These are phyloP conservation scores for Macrosiphum euphorbiae DNA, from an alignment of 2,888 invertebrate genomes.

Conservation along the genomic window DNA sequence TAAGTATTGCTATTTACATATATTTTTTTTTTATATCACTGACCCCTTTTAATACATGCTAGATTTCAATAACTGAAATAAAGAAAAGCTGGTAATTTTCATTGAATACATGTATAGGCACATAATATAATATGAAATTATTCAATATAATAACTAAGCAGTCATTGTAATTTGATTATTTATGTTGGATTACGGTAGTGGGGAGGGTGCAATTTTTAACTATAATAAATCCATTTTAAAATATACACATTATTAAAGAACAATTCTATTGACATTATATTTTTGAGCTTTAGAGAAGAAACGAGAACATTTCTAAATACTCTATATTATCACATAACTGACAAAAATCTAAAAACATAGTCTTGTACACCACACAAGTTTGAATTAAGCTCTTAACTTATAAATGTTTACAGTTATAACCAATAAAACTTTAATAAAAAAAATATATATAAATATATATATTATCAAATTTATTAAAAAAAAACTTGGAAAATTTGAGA, in stretches of 20 bases:
- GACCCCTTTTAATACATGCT: neutral
- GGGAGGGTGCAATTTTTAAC: neutral
- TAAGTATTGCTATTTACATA: neutral
- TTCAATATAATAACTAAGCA: neutral
- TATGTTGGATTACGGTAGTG: neutral
- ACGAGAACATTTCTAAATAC: neutral
- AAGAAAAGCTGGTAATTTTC: neutral
- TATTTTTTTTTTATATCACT: neutral
- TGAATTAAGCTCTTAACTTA: slow-evolving; percentile 37
- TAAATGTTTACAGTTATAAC: slow-evolving; percentile 1
- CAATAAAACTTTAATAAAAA: neutral
- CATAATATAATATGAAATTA: neutral
- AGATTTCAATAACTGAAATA: neutral
- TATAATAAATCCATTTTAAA: neutral
- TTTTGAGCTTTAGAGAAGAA: slow-evolving; percentile 44
- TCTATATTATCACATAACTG: neutral
- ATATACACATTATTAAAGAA: neutral
- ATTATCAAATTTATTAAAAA: slow-evolving; percentile 6
- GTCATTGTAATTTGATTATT: neutral
- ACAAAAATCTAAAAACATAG: slow-evolving; percentile 13
- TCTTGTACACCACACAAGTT: neutral
- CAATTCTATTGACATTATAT: neutral
- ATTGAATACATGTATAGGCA: neutral
- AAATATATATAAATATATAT: slow-evolving; percentile 30
- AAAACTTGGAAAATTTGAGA: slow-evolving; percentile 16